Evolutionary conservation across 2,888 invertebrate species (phyloP), one percentile per base, ranked within the genome.

Genomic region (Plagodis pulveraria): DNA sequence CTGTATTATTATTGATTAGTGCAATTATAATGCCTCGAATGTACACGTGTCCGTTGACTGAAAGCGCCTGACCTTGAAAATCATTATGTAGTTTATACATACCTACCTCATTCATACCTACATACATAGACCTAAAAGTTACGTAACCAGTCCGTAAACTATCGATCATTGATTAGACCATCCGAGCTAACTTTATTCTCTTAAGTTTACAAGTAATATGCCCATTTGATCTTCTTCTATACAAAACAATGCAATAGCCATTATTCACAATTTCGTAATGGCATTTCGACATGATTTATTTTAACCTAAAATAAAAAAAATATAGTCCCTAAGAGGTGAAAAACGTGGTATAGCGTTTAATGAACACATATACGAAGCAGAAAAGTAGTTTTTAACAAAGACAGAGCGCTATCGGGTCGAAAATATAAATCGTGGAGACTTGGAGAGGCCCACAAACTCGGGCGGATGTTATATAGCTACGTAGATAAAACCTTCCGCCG

Each of bases 401-500:
- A 83, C 76, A 74, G 72, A 84, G 81, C 82, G 81, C 72, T 80
- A 76, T 81, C 76, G 81, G 78, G 81, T 90, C 87, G 81, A 87
- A 89, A 90, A 86, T 89, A 88, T 80, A 83, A 84, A 80, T 83
- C 76, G 80, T 78, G 78, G 82, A 81, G 86, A 89, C 77, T 80
- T 77, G 78, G 82, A 82, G 86, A 89, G 88, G 90, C 89, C 89
- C 89, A 83, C 78, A 80, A 59, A 78, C 78, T 84, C 83, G 89
- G 83, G 84, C 91, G 91, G 91, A 91, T 91, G 89, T 89, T 85
- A 84, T 90, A 90, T 90, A 91, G 89, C 86, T 91, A 91, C 87
- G 90, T 91, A 91, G 91, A 91, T 91, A 91, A 91, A 92, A 92
- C 92, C 92, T 92, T 92, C 92, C 92, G 91, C 89, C 91, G 91